These are phyloP conservation scores for Chloropsis hardwickii DNA, from an alignment of 2,113 vertebrate species.

Conservation along the genomic window DNA sequence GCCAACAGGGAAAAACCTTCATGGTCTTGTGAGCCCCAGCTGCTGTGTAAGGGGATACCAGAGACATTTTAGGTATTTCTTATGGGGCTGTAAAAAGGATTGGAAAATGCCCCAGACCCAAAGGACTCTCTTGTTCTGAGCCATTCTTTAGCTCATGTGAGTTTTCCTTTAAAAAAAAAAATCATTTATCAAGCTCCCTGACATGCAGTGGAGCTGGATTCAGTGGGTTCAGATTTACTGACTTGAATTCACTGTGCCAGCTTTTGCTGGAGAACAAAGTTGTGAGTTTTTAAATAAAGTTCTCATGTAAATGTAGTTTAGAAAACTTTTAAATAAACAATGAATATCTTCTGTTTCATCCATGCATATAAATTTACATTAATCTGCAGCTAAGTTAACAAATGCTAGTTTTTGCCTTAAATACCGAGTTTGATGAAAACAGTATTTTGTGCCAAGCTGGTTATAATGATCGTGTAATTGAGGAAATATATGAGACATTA, in stretches of 20 bases:
- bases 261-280: background rate
- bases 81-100: background rate
- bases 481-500: conserved; percentile 58
- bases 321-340: background rate
- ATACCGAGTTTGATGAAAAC: background rate
- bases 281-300: background rate
- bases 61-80: background rate
- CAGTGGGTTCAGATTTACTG: background rate
- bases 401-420: conserved; percentile 26
- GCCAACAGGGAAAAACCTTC: background rate
- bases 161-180: background rate
- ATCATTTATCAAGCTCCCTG: background rate
- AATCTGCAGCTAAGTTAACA: conserved; percentile 19
- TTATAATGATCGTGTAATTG: conserved; percentile 42
- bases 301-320: background rate
- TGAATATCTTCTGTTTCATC: background rate
- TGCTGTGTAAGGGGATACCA: background rate
- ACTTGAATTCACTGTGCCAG: background rate
- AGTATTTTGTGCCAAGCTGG: conserved; percentile 28
- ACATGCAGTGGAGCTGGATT: background rate
- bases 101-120: background rate
- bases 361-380: background rate
- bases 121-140: background rate
- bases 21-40: background rate
- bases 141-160: background rate